Conservation (phyloP, 2,888 invertebrate species). For the Pachymerium ferrugineum region DNA sequence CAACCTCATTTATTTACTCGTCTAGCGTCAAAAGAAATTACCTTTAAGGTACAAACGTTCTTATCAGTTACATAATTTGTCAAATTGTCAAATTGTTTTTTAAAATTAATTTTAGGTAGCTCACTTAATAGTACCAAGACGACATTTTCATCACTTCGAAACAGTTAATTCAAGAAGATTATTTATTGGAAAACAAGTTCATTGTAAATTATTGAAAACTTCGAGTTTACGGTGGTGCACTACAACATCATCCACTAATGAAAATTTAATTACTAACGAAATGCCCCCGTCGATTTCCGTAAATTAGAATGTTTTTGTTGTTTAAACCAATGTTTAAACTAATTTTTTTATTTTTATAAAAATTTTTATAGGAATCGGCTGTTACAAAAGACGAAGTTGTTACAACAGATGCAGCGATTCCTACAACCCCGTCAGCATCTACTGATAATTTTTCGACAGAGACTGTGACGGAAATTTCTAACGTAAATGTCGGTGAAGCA, state of each 20-base stretch:
- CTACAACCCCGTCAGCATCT: neutral
- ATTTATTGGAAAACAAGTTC: neutral
- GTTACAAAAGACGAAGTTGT: neutral
- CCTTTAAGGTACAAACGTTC: neutral
- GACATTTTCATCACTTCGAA: neutral
- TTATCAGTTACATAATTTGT: neutral
- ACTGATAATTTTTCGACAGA: neutral
- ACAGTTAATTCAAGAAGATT: neutral
- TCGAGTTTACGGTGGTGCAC: neutral
- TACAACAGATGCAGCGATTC: neutral
- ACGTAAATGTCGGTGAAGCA: no score
- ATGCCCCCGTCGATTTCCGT: no score
- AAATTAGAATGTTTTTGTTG: no score
- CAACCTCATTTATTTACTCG: no score
- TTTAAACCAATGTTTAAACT: neutral
- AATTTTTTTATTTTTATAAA: neutral
- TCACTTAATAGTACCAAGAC: neutral
- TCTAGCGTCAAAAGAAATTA: neutral
- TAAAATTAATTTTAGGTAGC: neutral
- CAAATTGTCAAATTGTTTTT: neutral
- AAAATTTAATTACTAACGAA: neutral
- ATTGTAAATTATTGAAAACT: neutral
- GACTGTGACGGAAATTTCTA: no score
- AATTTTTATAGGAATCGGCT: neutral
- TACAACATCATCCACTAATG: neutral